Conservation (phyloP, 2,888 invertebrate genomes). For the Synergus itoensis region DNA sequence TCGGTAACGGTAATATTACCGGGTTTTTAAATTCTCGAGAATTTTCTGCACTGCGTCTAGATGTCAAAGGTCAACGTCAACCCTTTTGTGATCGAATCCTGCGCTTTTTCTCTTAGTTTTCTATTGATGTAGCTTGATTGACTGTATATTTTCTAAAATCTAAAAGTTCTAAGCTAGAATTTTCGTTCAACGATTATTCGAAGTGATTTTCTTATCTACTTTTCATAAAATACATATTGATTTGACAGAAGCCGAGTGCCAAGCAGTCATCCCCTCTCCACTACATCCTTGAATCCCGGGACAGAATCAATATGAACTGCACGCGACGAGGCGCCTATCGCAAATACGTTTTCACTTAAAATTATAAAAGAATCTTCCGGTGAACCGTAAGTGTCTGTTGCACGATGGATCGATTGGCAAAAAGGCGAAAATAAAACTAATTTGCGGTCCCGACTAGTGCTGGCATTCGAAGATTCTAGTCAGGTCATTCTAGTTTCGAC, state of each 20-base stretch:
- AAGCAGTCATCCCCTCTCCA: constrained; percentile 23
- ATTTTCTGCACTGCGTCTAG: no score
- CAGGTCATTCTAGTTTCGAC: not conserved
- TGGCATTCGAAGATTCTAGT: constrained; percentile 5
- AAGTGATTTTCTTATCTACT: not conserved
- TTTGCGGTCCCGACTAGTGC: not conserved
- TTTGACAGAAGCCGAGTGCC: constrained; percentile 22
- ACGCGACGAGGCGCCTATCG: constrained; percentile 59
- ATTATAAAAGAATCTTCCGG: constrained; percentile 40
- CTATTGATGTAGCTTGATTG: not conserved
- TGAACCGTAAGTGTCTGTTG: not conserved
- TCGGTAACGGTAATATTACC: no score
- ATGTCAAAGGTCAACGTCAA: no score
- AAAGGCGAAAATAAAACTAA: not conserved
- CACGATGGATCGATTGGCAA: constrained; percentile 6
- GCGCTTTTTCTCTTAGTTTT: not conserved
- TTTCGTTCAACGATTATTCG: not conserved
- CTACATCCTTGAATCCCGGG: constrained; percentile 55
- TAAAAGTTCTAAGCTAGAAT: not conserved
- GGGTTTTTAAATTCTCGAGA: no score
- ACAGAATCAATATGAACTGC: constrained; percentile 72
- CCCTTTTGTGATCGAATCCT: no score
- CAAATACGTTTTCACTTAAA: constrained; percentile 56
- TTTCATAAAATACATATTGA: constrained; percentile 19
- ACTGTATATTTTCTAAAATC: not conserved